These are phyloP conservation scores for Araneus ventricosus DNA, from an alignment of 1,140 invertebrate genomes.

Conservation along the genomic window DNA sequence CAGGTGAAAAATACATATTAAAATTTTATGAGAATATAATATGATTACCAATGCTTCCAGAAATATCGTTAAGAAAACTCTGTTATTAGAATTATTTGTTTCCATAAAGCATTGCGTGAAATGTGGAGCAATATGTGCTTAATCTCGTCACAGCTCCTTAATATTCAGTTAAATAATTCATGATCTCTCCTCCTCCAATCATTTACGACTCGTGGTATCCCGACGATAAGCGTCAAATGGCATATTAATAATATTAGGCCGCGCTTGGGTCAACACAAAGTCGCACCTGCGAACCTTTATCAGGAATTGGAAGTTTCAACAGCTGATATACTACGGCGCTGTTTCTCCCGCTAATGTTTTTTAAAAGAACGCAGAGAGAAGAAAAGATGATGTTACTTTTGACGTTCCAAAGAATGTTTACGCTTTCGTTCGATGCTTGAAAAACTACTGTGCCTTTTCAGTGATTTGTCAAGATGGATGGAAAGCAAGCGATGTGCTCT, in stretches of 20 bases:
- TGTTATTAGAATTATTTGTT: not conserved
- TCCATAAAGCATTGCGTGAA: not conserved
- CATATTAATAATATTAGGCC: constrained; percentile 22
- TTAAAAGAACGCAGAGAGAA: not conserved
- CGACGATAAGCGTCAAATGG: not conserved
- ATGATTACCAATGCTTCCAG: not conserved
- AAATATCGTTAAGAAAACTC: not conserved
- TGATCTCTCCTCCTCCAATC: not conserved
- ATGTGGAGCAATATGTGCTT: not conserved
- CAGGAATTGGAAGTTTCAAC: not conserved
- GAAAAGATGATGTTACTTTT: not conserved
- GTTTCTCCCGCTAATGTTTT: not conserved
- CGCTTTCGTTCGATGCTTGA: not conserved
- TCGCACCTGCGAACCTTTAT: constrained; percentile 1
- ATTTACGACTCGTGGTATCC: not conserved
- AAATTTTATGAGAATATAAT: not conserved
- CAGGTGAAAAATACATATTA: no score
- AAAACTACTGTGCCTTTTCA: not conserved
- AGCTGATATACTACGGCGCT: not conserved
- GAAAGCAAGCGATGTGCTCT: not conserved
- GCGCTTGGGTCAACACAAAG: not conserved
- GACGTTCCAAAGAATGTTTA: not conserved
- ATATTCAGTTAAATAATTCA: not conserved
- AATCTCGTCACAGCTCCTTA: not conserved
- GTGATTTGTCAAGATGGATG: not conserved